Evolutionary conservation across 2,797 vertebrate genomes (phyloP).

Genomic region (Varecia variegata): DNA sequence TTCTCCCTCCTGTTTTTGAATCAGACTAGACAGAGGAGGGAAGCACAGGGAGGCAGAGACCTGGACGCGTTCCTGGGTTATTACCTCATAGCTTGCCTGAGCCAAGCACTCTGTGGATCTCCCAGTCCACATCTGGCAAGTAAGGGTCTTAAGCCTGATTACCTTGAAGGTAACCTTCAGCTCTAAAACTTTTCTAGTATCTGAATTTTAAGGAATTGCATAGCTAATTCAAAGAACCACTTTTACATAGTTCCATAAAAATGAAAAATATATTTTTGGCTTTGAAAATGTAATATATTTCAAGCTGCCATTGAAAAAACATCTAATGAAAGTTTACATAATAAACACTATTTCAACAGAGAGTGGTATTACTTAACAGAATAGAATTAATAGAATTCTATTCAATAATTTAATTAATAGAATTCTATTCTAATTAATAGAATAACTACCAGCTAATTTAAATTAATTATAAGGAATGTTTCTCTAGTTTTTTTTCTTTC

Average conservation of each 20-base stretch:
- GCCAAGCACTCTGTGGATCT: accelerated
- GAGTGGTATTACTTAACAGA: neutral
- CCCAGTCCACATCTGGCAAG: neutral
- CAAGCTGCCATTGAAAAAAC: neutral
- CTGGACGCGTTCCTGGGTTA: neutral
- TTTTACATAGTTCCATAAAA: neutral
- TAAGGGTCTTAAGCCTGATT: neutral
- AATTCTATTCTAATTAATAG: neutral
- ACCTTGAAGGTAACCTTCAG: neutral
- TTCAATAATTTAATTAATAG: too few species aligned
- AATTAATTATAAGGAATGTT: neutral
- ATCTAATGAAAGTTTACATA: neutral
- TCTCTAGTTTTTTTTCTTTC: neutral
- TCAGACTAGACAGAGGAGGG: neutral
- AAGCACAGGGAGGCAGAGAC: neutral
- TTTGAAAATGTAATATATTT: neutral
- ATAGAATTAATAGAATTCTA: too few species aligned
- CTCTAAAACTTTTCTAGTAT: neutral
- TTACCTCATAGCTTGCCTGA: neutral
- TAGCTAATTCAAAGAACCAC: neutral
- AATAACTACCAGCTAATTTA: neutral
- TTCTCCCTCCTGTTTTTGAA: neutral
- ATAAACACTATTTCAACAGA: neutral
- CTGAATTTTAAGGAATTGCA: neutral
- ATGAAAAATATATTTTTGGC: neutral